A percentile compares a stretch with the other conserved stretches of the same genome.
Conservation (phyloP, 1,140 invertebrate species). For the Condylostylus longicornis region DNA sequence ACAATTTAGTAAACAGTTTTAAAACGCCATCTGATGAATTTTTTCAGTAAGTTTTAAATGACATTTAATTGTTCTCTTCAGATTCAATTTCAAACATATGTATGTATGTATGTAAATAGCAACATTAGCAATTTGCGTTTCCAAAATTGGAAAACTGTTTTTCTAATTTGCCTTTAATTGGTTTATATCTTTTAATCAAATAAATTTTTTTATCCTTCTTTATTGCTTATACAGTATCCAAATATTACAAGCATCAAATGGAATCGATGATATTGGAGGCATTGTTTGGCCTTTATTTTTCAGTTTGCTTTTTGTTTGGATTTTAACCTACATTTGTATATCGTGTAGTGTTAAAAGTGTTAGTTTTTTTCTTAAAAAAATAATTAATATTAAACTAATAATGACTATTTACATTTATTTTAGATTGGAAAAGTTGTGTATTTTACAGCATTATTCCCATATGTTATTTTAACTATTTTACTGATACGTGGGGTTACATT, state of each 20-base stretch:
- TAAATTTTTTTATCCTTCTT: constrained; percentile 1
- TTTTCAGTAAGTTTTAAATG: constrained; percentile 61
- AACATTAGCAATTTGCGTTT: no score
- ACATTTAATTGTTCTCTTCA: no score
- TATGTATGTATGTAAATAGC: no score
- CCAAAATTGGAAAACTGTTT: no score
- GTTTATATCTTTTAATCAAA: no score
- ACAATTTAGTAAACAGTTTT: constrained; percentile 16
- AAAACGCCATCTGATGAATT: constrained; percentile 67
- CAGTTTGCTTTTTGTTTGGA: constrained; percentile 55
- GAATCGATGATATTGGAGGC: constrained; percentile 48
- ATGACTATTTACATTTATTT: no score
- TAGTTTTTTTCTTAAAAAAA: no score
- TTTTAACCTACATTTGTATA: constrained; percentile 63
- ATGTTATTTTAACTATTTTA: constrained; percentile 57
- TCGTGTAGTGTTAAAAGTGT: constrained; percentile 65
- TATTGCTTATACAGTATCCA: constrained; percentile 40
- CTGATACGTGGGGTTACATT: constrained; percentile 60
- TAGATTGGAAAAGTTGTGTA: constrained; percentile 53
- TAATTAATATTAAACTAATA: no score
- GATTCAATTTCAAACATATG: no score
- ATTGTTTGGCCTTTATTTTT: constrained; percentile 58
- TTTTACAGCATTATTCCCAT: constrained; percentile 74
- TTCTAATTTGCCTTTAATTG: no score
- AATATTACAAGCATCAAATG: constrained; percentile 48